Evolutionary conservation across 2,888 invertebrate species (phyloP).

Genomic region (Bellardia pandia): DNA sequence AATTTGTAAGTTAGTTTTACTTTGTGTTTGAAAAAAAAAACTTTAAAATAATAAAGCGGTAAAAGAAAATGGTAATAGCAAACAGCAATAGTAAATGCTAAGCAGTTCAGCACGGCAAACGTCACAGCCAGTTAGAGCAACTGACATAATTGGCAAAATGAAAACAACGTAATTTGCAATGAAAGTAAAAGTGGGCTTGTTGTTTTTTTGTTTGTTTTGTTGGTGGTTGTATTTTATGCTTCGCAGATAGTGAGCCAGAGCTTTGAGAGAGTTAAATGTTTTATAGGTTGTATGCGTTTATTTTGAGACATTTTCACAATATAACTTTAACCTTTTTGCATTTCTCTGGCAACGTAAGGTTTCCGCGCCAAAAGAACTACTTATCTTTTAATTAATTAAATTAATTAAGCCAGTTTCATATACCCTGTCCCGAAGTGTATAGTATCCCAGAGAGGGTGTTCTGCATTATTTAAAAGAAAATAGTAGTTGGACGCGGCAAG

Average conservation of each 20-base stretch:
- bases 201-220: background rate
- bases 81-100: slow-evolving; percentile 20
- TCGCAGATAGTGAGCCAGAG: slow-evolving; percentile 20
- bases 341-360: no score
- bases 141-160: slow-evolving; percentile 67
- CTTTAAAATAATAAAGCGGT: background rate
- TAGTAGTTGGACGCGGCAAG: no score
- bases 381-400: no score
- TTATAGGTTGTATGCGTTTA: no score
- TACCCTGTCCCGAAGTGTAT: no score
- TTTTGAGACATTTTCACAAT: no score
- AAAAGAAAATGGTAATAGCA: slow-evolving; percentile 55
- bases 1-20: slow-evolving; percentile 4
- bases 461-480: no score
- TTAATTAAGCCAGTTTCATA: no score
- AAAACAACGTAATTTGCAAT: slow-evolving; percentile 68
- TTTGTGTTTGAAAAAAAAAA: slow-evolving; percentile 20
- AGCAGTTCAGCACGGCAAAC: slow-evolving; percentile 35
- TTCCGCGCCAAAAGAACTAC: no score
- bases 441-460: no score
- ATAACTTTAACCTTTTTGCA: no score
- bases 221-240: slow-evolving; percentile 39
- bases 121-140: slow-evolving; percentile 13
- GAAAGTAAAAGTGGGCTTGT: slow-evolving; percentile 76
- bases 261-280: slow-evolving; percentile 13